A percentile compares a stretch with the other conserved stretches of the same genome.
Conservation (phyloP, 2,888 invertebrate species). For the Geophilus truncorum region DNA sequence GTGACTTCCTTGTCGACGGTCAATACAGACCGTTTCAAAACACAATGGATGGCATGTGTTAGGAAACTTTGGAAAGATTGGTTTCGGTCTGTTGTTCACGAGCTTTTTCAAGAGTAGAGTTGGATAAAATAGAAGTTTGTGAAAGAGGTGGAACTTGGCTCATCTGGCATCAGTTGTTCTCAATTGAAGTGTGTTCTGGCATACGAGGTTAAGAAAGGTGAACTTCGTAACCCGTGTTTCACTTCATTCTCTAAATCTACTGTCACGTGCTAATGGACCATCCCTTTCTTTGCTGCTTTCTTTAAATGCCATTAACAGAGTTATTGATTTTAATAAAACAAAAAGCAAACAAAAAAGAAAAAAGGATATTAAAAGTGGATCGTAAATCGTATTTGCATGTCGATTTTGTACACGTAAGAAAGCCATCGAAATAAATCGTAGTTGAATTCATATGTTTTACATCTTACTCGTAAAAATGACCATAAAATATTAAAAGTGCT, state of each 20-base stretch:
- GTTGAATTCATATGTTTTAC: constrained; percentile 8
- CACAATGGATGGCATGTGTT: too few species aligned
- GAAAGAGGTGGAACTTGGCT: background rate
- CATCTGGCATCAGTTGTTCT: constrained; percentile 6
- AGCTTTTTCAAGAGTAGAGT: background rate
- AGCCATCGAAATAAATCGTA: constrained; percentile 1
- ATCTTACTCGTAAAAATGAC: constrained; percentile 16
- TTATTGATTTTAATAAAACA: background rate
- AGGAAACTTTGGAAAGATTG: background rate
- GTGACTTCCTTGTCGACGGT: too few species aligned
- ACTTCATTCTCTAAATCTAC: background rate
- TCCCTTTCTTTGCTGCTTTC: background rate
- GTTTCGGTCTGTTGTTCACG: background rate
- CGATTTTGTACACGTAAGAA: background rate
- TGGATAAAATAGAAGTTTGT: background rate
- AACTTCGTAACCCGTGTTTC: background rate
- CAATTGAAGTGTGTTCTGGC: background rate
- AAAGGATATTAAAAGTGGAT: background rate
- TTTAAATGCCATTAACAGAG: background rate
- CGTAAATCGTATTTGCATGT: background rate
- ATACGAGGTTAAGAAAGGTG: background rate
- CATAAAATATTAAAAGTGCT: constrained; percentile 18
- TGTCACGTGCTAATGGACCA: background rate
- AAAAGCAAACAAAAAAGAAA: too few species aligned
- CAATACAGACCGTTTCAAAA: too few species aligned